These are phyloP conservation scores for Macroglossus sobrinus DNA, from an alignment of 2,113 vertebrate species.

Conservation along the genomic window DNA sequence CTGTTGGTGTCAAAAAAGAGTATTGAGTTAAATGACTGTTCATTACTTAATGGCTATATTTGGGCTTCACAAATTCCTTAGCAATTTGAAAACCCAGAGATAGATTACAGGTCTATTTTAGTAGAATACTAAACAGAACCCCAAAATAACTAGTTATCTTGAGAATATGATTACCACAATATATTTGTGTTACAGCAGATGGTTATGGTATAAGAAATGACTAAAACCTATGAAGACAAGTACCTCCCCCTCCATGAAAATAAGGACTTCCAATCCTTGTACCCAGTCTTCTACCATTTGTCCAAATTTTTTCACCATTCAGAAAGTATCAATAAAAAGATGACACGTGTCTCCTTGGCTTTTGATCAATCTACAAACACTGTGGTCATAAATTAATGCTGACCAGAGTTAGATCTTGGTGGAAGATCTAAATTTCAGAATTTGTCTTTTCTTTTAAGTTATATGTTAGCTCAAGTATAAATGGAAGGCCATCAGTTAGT, in stretches of 20 bases:
- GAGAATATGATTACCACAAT: constrained; percentile 73
- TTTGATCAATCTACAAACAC: constrained; percentile 58
- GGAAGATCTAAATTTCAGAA: constrained; percentile 64
- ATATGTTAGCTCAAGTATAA: constrained; percentile 57
- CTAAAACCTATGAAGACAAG: constrained; percentile 43
- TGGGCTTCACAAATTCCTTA: not conserved
- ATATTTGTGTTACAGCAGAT: constrained; percentile 76
- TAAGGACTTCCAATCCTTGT: constrained; percentile 51
- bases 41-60: not conserved
- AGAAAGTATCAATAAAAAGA: constrained; percentile 58
- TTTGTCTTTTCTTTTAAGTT: constrained; percentile 65
- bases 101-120: constrained; percentile 59
- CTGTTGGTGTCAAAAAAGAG: constrained; percentile 4
- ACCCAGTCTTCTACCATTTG: not conserved
- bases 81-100: constrained; percentile 43
- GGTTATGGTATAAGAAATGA: constrained; percentile 59
- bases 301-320: constrained; percentile 56
- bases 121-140: constrained; percentile 64
- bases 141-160: constrained; percentile 67
- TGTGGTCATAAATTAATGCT: constrained; percentile 66
- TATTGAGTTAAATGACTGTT: not conserved
- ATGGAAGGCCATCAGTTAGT: not conserved
- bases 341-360: constrained; percentile 60
- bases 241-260: constrained; percentile 19
- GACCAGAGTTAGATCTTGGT: constrained; percentile 45